Evolutionary conservation across 2,888 invertebrate species (phyloP), one percentile per base, ranked within the genome.

Genomic region (Xanthia togata): DNA sequence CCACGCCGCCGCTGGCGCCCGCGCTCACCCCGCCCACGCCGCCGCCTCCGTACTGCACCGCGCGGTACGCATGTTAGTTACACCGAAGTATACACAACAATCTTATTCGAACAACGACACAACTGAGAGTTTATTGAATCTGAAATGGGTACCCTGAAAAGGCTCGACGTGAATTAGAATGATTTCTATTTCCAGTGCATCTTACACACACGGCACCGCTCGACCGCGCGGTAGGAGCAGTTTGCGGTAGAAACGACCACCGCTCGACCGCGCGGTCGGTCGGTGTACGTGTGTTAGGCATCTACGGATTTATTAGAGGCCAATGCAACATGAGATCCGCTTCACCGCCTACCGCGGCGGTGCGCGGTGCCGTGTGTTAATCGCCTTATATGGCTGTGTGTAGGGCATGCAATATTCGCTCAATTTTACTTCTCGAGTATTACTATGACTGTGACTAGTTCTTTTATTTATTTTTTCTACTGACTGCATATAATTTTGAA

Each of bases 41-140:
- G 64, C 90, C 89, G 67, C 90, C 91, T 26, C 91, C 92, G 82
- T 91, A 91, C 92, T 92, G 55, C 31, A 62, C 20, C 23, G 81
- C 73, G 35, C n/a, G 55, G 75, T 4, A 53, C 31, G 23, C n/a
- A 20, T 38, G n/a, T 72, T 67, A 57, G 12, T 65, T 47, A 59
- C 35, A 68, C 4, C 1, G 8, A 31, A 12, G 17, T 35, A 35
- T 26, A 59, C 14, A 44, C 44, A 31, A 31, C 8, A 12, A 44
- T 31, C 11, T 67, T n/a, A 6, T 68, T n/a, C 67, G n/a, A 20
- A 57, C 17, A 68, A 35, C 35, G 55, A 6, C 17, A 55, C 4
- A n/a, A 35, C 23, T 20, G 12, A 55, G 12, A 4, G 1, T 41
- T 11, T 41, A 26, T 55, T 31, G 17, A 41, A 41, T 26, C 6